Conservation (phyloP, 2,888 invertebrate genomes). For the Heliconius hortense region DNA sequence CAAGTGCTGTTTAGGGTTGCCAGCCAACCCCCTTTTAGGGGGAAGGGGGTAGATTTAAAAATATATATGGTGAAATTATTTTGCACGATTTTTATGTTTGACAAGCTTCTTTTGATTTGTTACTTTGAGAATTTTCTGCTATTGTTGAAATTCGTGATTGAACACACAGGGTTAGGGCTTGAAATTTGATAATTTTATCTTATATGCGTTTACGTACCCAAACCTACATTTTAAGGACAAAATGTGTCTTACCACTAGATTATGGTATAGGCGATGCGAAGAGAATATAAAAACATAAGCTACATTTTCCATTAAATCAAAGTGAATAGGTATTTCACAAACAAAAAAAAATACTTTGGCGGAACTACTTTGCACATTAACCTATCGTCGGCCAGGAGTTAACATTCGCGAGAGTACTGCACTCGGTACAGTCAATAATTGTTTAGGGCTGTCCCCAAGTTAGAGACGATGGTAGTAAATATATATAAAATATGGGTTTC, state of each 20-base stretch:
- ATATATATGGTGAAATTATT: background rate
- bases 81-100: background rate
- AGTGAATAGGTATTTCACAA: too few species aligned
- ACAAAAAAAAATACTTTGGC: background rate
- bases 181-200: too few species aligned
- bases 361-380: conserved; percentile 13
- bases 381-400: conserved; percentile 7
- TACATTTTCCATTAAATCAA: background rate
- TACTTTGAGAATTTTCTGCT: background rate
- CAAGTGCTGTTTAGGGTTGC: conserved; percentile 54
- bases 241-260: too few species aligned
- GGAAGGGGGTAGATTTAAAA: background rate
- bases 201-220: too few species aligned
- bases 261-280: background rate
- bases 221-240: too few species aligned
- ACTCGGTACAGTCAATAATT: conserved; percentile 21
- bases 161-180: background rate
- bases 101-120: background rate
- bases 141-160: background rate
- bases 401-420: conserved; percentile 23
- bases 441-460: conserved; percentile 17
- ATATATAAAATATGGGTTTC: background rate
- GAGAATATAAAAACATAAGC: background rate
- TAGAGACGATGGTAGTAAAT: background rate
- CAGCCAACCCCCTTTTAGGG: conserved; percentile 10